Evolutionary conservation across 2,113 vertebrate genomes (phyloP).

Genomic region (Polypterus bichir): DNA sequence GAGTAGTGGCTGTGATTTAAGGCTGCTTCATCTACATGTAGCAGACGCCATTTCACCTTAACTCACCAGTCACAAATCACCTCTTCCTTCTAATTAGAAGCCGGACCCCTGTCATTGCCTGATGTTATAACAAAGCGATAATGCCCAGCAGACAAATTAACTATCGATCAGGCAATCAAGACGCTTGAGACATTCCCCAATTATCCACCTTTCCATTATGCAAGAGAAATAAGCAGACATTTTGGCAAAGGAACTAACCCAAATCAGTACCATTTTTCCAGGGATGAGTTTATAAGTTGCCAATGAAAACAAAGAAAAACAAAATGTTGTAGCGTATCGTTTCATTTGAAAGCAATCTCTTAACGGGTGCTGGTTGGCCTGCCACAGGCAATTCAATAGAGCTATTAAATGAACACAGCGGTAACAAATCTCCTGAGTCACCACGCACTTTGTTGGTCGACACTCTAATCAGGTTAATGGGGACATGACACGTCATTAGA

Average conservation of each 20-base stretch:
- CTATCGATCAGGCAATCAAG: conserved; percentile 7
- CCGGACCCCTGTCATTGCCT: too few relatives aligned
- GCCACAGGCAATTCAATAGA: conserved; percentile 2
- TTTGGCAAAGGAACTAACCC: too few relatives aligned
- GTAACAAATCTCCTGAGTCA: background rate
- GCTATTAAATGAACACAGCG: conserved; percentile 1
- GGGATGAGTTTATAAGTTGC: too few relatives aligned
- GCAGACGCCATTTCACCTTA: too few relatives aligned
- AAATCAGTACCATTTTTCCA: too few relatives aligned
- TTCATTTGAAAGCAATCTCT: conserved; percentile 1
- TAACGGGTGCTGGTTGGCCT: background rate
- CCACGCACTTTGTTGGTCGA: background rate
- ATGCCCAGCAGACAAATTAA: conserved; percentile 4
- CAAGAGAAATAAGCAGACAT: too few relatives aligned
- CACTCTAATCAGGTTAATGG: background rate
- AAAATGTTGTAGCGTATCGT: background rate
- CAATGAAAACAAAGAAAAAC: background rate
- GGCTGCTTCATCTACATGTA: too few relatives aligned
- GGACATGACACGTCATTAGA: conserved; percentile 1
- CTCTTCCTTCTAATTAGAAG: too few relatives aligned
- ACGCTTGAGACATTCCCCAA: conserved; percentile 1
- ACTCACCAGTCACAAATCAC: too few relatives aligned
- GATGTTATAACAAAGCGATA: too few relatives aligned
- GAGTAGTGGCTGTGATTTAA: too few relatives aligned
- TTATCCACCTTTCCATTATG: too few relatives aligned